A percentile compares a stretch with the other conserved stretches of the same genome.
These are phyloP conservation scores for Volucella inflata DNA, from an alignment of 2,888 invertebrate species.

Conservation along the genomic window DNA sequence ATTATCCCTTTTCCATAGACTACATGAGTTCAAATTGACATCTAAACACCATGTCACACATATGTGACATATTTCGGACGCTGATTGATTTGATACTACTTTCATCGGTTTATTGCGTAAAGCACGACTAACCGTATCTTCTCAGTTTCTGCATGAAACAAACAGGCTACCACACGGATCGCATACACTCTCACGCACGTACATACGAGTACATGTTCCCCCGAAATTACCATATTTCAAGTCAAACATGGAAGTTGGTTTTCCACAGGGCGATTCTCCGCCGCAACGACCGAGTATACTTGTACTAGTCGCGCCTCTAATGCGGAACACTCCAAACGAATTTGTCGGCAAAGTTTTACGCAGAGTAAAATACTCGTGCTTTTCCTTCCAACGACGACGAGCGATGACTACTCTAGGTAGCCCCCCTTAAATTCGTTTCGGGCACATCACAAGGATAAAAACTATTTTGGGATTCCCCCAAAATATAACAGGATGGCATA, in stretches of 20 bases:
- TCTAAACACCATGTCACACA: not conserved
- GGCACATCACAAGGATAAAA: not conserved
- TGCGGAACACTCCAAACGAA: constrained; percentile 36
- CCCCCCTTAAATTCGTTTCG: constrained; percentile 28
- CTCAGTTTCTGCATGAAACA: constrained; percentile 1
- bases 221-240: constrained; percentile 12
- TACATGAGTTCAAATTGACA: too few species aligned
- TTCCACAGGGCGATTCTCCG: not conserved
- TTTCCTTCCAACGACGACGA: not conserved
- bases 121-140: not conserved
- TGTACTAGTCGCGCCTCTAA: not conserved
- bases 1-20: too few species aligned
- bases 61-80: constrained; percentile 57
- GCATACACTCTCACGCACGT: not conserved
- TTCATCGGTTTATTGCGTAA: constrained; percentile 1
- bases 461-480: constrained; percentile 44
- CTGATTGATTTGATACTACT: constrained; percentile 65
- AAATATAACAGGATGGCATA: not conserved
- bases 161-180: constrained; percentile 2
- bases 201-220: not conserved
- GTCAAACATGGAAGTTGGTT: not conserved
- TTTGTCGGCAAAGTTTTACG: constrained; percentile 42
- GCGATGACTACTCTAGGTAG: not conserved
- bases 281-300: not conserved
- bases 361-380: not conserved